These are phyloP conservation scores for Triplophysa yarkandensis DNA, from an alignment of 2,797 vertebrate genomes.

Conservation along the genomic window DNA sequence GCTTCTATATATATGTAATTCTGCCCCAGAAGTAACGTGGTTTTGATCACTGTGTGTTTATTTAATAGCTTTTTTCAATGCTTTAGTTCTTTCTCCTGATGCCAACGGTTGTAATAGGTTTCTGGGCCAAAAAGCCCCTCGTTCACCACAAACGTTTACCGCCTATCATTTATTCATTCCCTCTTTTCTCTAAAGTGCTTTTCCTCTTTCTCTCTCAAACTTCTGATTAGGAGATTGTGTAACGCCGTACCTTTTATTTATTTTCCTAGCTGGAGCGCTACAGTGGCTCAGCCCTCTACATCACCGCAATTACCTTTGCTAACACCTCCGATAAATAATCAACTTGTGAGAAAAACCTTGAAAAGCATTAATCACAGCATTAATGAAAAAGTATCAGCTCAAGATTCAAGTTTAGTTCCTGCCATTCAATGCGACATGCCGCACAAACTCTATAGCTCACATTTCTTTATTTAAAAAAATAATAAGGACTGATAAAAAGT, in stretches of 20 bases:
- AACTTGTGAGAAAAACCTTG: slow-evolving; percentile 34
- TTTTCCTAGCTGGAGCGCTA: slow-evolving; percentile 25
- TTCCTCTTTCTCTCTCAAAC: slow-evolving; percentile 25
- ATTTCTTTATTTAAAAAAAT: slow-evolving; percentile 9
- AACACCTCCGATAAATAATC: slow-evolving; percentile 33
- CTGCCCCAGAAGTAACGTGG: slow-evolving; percentile 22
- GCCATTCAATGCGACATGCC: not conserved
- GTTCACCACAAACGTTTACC: slow-evolving; percentile 41
- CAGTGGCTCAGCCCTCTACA: slow-evolving; percentile 30
- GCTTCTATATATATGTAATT: slow-evolving; percentile 18
- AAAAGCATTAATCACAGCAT: slow-evolving; percentile 31
- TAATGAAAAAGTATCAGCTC: slow-evolving; percentile 34
- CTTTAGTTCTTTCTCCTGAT: slow-evolving; percentile 15
- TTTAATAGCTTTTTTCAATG: slow-evolving; percentile 11
- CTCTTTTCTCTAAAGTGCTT: slow-evolving; percentile 33
- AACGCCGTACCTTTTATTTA: slow-evolving; percentile 15
- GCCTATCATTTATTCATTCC: slow-evolving; percentile 53
- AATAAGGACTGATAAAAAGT: slow-evolving; percentile 18
- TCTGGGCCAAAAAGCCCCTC: slow-evolving; percentile 34
- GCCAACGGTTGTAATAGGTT: slow-evolving; percentile 31
- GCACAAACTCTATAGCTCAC: slow-evolving; percentile 1
- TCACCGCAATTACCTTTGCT: slow-evolving; percentile 38
- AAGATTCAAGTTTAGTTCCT: not conserved
- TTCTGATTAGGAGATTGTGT: slow-evolving; percentile 40
- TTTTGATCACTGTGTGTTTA: slow-evolving; percentile 42